Percentiles rank a stretch among this genome's conserved stretches.
These are phyloP conservation scores for Chloropsis cyanopogon DNA, from an alignment of 2,113 vertebrate genomes.

Conservation along the genomic window DNA sequence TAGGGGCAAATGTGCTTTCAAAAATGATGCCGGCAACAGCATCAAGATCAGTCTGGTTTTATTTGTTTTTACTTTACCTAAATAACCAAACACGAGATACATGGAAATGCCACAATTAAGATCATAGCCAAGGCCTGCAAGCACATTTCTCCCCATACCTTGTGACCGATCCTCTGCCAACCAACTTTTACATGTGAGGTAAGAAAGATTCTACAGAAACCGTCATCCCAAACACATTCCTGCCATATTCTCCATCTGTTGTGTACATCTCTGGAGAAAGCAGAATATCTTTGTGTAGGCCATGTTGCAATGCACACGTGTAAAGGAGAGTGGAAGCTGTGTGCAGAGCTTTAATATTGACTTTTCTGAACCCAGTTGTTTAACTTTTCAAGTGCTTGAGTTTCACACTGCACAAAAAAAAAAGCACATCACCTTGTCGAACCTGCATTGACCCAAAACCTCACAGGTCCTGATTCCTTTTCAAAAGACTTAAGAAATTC, in stretches of 20 bases:
- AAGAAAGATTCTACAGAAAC: neutral
- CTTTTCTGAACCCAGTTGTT: neutral
- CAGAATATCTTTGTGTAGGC: neutral
- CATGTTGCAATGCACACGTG: accelerated
- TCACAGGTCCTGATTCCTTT: neutral
- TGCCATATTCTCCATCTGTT: neutral
- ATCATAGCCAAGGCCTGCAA: neutral
- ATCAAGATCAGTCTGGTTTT: neutral
- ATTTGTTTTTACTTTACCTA: neutral
- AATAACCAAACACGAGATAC: neutral
- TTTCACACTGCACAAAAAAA: neutral
- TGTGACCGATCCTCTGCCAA: neutral
- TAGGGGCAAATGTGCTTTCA: neutral
- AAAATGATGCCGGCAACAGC: neutral
- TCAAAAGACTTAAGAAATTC: neutral
- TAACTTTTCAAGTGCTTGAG: neutral
- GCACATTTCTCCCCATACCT: neutral
- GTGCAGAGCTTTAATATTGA: neutral
- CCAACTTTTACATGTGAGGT: neutral
- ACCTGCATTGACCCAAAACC: neutral
- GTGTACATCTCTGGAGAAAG: neutral
- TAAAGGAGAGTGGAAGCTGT: neutral
- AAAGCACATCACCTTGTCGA: neutral
- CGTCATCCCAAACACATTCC: neutral
- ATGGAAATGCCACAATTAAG: neutral